These are phyloP conservation scores for Polypterus senegalus DNA, from an alignment of 2,113 vertebrate genomes.

Conservation along the genomic window DNA sequence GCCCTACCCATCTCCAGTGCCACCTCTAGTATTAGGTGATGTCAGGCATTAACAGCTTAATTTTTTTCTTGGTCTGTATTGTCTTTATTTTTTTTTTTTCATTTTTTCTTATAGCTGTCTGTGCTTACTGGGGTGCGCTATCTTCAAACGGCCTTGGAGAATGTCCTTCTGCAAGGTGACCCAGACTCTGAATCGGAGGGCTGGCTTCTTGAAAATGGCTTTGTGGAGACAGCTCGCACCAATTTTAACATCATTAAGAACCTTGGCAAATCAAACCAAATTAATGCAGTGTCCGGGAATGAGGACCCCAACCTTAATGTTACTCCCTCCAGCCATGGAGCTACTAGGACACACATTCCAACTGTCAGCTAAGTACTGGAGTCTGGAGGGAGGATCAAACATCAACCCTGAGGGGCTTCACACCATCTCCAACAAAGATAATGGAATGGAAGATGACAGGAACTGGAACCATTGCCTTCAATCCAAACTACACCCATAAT, in stretches of 20 bases:
- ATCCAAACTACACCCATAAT: too few relatives aligned
- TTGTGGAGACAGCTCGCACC: slow-evolving; percentile 66
- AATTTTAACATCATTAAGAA: slow-evolving; percentile 70
- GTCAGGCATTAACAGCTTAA: too few relatives aligned
- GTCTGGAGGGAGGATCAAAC: not conserved
- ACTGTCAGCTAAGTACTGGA: slow-evolving; percentile 29
- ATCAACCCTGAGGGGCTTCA: too few relatives aligned
- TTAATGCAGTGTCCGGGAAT: slow-evolving; percentile 45
- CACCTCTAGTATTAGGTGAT: too few relatives aligned
- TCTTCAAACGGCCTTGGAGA: slow-evolving; percentile 74
- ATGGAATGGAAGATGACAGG: too few relatives aligned
- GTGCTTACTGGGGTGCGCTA: slow-evolving; percentile 71
- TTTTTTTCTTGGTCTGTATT: too few relatives aligned
- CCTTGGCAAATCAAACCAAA: slow-evolving; percentile 62
- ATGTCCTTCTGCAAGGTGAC: slow-evolving; percentile 58
- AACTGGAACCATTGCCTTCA: too few relatives aligned
- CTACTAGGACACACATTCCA: slow-evolving; percentile 45
- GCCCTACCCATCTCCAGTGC: too few relatives aligned
- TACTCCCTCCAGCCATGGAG: slow-evolving; percentile 53
- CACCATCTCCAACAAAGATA: too few relatives aligned
- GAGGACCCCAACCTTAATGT: slow-evolving; percentile 60
- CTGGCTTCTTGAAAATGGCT: slow-evolving; percentile 69
- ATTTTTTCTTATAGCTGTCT: slow-evolving; percentile 43
- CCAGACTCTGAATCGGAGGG: slow-evolving; percentile 63
- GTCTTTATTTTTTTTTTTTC: too few relatives aligned